Percentiles rank a stretch among this genome's conserved stretches.
Evolutionary conservation across 1,140 invertebrate genomes (phyloP).

Genomic region (Mylabris phalerata): DNA sequence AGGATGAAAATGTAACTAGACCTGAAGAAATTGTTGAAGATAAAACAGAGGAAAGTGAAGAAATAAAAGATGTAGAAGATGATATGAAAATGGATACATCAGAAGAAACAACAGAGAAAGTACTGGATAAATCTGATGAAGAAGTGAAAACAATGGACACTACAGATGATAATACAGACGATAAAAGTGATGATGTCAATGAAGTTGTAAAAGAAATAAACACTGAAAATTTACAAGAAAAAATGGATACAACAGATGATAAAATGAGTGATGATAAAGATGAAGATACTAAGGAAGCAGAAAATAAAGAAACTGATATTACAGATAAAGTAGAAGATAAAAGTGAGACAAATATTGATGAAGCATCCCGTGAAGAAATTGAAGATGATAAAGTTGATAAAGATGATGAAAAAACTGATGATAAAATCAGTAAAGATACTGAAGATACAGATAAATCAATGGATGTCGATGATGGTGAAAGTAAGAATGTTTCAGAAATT

Average conservation of each 20-base stretch:
- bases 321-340: not conserved
- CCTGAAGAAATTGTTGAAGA: not conserved
- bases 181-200: not conserved
- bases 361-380: not conserved
- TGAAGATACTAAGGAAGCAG: not conserved
- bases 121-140: not conserved
- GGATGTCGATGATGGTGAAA: not conserved
- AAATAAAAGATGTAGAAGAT: not conserved
- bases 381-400: not conserved
- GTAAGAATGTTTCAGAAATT: not conserved
- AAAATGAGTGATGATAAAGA: not conserved
- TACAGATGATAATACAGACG: too few relatives aligned
- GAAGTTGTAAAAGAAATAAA: not conserved
- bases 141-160: too few relatives aligned
- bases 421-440: constrained; percentile 1
- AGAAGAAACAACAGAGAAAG: not conserved
- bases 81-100: not conserved
- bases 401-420: constrained; percentile 2
- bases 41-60: not conserved
- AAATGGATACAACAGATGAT: not conserved
- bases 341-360: constrained; percentile 4
- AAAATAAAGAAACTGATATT: not conserved
- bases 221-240: not conserved
- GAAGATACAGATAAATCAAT: not conserved
- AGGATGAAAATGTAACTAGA: not conserved